Evolutionary conservation across 2,888 invertebrate species (phyloP), one percentile per base, ranked within the genome.

Genomic region (Acronicta aceris): DNA sequence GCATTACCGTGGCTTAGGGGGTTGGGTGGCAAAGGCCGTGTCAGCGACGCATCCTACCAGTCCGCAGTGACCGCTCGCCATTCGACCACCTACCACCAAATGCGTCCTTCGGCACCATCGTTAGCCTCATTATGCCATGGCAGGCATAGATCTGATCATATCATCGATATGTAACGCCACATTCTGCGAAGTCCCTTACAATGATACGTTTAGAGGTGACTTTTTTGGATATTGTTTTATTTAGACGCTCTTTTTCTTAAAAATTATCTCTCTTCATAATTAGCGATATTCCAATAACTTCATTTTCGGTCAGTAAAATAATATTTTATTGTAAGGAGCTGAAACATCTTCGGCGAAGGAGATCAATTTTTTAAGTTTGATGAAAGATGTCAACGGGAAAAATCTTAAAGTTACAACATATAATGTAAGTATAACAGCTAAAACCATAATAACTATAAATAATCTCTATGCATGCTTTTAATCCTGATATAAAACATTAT

Each of bases 141-240:
- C 85, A 58, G 94, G 94, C 46, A 67, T 93, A 72, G 91, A 93
- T 41, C 81, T 94, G 25, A 91, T 95, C 53, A 84, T 93, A 53
- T 88, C 94, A 6, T 79, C 92, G 40, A 83, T 95, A 68, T 95
- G 94, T 80, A 95, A 94, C 71, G 89, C 89, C 1, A 90, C 90
- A 2, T 85, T 89, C 72, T 94, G 94, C 77, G 88, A 89, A 53
- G 72, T 82, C 13, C 70, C 86, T 16, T 87, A 87, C 74, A 89
- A 92, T 71, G 90, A 89, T 51, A 81, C 88, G 9, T 7, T 78
- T 53, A 59, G 51, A 70, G 76, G 76, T 78, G 69, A 65, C n/a
- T n/a, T 33, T 17, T 36, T 27, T 1, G 0, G 16, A 27, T 45
- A 33, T n/a, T 36, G 53, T 42, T 48, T 42, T 16, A 48, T 45